These are phyloP conservation scores for Melolontha melolontha DNA, from an alignment of 2,888 invertebrate genomes.

Conservation along the genomic window DNA sequence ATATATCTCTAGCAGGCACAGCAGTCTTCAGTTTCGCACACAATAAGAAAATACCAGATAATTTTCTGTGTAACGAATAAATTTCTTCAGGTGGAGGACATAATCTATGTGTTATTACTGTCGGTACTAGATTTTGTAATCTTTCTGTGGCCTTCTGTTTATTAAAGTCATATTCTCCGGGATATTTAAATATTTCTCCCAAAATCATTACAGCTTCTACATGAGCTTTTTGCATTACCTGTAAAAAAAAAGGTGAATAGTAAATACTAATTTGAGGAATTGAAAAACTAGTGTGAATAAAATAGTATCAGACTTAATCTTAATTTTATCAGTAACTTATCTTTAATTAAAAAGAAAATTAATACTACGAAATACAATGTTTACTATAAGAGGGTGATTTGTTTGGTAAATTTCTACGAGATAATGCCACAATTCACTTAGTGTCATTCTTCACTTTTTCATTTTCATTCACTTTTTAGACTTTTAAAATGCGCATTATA, in stretches of 20 bases:
- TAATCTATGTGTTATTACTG: conserved; percentile 92
- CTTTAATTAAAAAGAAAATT: too few species aligned
- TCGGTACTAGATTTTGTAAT: conserved; percentile 89
- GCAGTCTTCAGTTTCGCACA: conserved; percentile 88
- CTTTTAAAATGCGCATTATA: too few species aligned
- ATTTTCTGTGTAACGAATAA: conserved; percentile 96
- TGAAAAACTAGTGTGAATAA: too few species aligned
- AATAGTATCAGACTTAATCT: too few species aligned
- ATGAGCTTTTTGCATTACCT: conserved; percentile 94
- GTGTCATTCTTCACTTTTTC: too few species aligned
- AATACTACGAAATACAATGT: too few species aligned
- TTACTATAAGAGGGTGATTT: too few species aligned
- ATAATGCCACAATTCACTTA: too few species aligned
- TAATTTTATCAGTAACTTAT: too few species aligned
- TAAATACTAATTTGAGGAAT: too few species aligned
- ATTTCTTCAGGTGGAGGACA: conserved; percentile 99
- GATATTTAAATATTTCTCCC: conserved; percentile 89
- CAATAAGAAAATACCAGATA: conserved; percentile 94
- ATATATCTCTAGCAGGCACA: conserved; percentile 86
- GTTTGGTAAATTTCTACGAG: too few species aligned
- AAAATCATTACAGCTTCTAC: conserved; percentile 97
- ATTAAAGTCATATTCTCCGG: conserved; percentile 90
- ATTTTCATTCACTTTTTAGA: too few species aligned
- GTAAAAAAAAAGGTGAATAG: conserved; percentile 54
- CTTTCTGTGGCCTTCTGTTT: conserved; percentile 82